These are phyloP conservation scores for zebrafish (Danio rerio) DNA, from an alignment of 2,113 vertebrate species.

Conservation along the genomic window GRCz12tu NC_133182.1:50616501-50617000, in stretches of 20 bases:
- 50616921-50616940: constrained; percentile 53
- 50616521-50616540: constrained; percentile 51
- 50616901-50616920: constrained; percentile 55
- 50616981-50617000: constrained; percentile 55
- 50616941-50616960: constrained; percentile 55
- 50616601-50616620: constrained; percentile 15
- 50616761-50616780: constrained; percentile 47
- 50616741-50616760: constrained; percentile 69
- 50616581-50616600: constrained; percentile 62
- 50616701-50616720: constrained; percentile 55
- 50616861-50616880: constrained; percentile 61
- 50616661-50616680: constrained; percentile 72
- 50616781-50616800: constrained; percentile 26
- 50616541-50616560: constrained; percentile 53
- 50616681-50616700: neutral
- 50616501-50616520: constrained; percentile 63
- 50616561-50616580: constrained; percentile 66
- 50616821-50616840: constrained; percentile 38
- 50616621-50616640: constrained; percentile 51
- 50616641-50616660: constrained; percentile 57
- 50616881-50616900: constrained; percentile 58
- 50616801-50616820: neutral
- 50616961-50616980: constrained; percentile 35
- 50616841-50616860: constrained; percentile 67
- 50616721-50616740: constrained; percentile 52